These are phyloP conservation scores for Monarcha castaneiventris DNA, from an alignment of 2,113 vertebrate genomes.

Conservation along the genomic window DNA sequence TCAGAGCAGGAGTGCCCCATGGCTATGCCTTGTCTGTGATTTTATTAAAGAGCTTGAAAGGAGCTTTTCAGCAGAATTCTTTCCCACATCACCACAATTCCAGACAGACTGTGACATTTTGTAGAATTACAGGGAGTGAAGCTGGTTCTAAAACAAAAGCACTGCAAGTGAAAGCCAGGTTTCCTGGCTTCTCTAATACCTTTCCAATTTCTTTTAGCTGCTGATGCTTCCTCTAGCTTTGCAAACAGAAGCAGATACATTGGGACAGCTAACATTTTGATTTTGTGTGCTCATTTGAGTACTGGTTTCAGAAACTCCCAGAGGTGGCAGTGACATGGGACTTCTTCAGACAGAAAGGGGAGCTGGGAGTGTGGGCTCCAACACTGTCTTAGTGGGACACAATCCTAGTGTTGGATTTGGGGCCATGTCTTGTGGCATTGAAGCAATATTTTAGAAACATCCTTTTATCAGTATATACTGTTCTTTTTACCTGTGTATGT, in stretches of 20 bases:
- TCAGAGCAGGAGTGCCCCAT: slow-evolving; percentile 31
- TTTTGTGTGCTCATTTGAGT: background rate
- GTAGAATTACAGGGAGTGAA: background rate
- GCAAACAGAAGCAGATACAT: background rate
- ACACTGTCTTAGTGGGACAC: background rate
- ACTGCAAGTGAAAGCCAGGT: background rate
- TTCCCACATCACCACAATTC: slow-evolving; percentile 19
- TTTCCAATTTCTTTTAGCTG: background rate
- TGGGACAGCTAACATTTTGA: background rate
- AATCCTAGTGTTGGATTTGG: background rate
- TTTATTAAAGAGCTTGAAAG: slow-evolving; percentile 39
- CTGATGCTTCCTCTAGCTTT: background rate
- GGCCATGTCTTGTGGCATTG: background rate
- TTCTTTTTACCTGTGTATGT: background rate
- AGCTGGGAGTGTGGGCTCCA: background rate
- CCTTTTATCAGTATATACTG: background rate
- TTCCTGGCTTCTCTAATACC: background rate
- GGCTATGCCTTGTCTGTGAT: background rate
- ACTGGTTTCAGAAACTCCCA: background rate
- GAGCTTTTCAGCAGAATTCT: slow-evolving; percentile 18
- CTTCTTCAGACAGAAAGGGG: background rate
- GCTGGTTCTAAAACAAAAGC: background rate
- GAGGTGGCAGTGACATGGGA: background rate
- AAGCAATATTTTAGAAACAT: background rate
- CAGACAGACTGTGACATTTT: slow-evolving; percentile 30